A percentile compares a stretch with the other conserved stretches of the same genome.
Evolutionary conservation across 2,113 vertebrate species (phyloP).

Genomic region (Cygnus atratus): DNA sequence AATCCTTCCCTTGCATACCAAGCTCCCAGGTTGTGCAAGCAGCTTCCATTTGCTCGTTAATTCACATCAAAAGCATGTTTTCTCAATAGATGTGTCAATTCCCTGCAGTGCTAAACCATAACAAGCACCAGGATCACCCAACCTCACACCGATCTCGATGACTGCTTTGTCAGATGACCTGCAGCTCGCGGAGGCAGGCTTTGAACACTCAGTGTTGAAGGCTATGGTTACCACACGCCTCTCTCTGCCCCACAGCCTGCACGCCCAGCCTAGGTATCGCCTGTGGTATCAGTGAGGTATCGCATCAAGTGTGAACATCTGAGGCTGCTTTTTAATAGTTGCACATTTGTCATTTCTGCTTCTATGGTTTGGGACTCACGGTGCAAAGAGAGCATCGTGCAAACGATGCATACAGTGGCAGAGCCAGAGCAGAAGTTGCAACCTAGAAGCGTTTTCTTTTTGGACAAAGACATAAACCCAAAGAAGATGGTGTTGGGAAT

Average conservation of each 20-base stretch:
- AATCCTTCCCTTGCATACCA: neutral
- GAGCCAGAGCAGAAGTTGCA: neutral
- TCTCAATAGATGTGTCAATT: constrained; percentile 32
- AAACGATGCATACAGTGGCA: neutral
- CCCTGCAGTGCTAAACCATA: constrained; percentile 24
- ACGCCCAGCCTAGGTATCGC: neutral
- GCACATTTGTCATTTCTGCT: neutral
- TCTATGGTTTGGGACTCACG: neutral
- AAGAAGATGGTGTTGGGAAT: neutral
- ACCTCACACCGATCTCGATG: neutral
- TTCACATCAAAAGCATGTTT: constrained; percentile 23
- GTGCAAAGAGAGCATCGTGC: neutral
- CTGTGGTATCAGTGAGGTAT: neutral
- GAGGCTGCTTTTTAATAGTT: neutral
- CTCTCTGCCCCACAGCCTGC: neutral
- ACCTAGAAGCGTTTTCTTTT: neutral
- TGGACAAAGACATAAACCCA: neutral
- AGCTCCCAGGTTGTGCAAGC: constrained; percentile 29
- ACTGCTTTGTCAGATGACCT: neutral
- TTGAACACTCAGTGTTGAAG: neutral
- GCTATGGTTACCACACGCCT: neutral
- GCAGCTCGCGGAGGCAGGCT: neutral
- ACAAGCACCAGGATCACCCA: neutral
- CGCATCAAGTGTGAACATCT: neutral
- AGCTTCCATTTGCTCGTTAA: constrained; percentile 33